Evolutionary conservation across 2,888 invertebrate species (phyloP).

Genomic region (Drosophila nigritarsus): DNA sequence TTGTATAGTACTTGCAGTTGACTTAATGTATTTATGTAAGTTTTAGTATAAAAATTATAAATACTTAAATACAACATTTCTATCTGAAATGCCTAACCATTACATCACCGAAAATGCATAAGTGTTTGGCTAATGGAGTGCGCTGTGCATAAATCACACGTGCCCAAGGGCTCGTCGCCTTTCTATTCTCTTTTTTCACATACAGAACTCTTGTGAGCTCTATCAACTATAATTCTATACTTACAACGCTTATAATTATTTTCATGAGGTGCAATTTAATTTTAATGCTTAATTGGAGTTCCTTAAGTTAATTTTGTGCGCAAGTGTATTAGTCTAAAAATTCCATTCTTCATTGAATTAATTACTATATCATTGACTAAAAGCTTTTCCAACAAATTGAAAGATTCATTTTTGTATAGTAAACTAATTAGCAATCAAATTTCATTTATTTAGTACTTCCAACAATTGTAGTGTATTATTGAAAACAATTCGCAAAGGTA

Average conservation of each 20-base stretch:
- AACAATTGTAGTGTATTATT: slow-evolving; percentile 8
- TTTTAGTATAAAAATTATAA: neutral
- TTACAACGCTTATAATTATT: neutral
- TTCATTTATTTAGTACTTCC: neutral
- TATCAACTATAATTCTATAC: neutral
- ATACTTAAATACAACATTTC: neutral
- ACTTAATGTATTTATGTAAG: neutral
- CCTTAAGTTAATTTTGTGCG: neutral
- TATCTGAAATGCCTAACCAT: neutral
- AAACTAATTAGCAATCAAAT: neutral
- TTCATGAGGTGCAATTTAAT: neutral
- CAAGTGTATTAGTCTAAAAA: neutral
- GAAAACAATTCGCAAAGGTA: slow-evolving; percentile 1
- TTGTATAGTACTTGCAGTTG: neutral
- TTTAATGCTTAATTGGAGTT: neutral
- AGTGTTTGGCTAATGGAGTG: no score
- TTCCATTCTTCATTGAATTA: neutral
- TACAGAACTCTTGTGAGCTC: neutral
- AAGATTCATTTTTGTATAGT: neutral
- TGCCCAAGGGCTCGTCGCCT: neutral
- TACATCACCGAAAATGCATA: neutral
- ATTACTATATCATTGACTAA: neutral
- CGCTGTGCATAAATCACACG: slow-evolving; percentile 7
- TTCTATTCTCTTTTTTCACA: neutral
- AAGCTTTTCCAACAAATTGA: neutral